Percentiles rank a stretch among this genome's conserved stretches.
phyloP scores from a whole-genome alignment of 1,140 invertebrate genomes.

The Heliconius nattereri region DNA sequence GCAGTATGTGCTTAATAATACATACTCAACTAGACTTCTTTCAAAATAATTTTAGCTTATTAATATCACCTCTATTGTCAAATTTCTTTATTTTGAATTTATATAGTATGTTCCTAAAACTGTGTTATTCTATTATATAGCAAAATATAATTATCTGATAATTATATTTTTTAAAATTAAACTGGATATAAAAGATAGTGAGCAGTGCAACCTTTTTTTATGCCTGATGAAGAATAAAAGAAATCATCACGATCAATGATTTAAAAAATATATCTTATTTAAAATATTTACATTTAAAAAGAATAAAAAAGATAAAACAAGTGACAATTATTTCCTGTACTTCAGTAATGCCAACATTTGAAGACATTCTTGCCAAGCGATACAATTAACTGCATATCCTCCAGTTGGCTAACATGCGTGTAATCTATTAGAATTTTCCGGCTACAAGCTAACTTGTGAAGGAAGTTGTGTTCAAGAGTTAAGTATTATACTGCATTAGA shows the following conservation, averaged over 20 bases:
- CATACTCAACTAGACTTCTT: no score
- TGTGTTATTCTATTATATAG: no score
- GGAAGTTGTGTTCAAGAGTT: conserved; percentile 29
- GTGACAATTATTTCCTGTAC: conserved; percentile 1
- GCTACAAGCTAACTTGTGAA: conserved; percentile 21
- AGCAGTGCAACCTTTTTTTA: not conserved
- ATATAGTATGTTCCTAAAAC: no score
- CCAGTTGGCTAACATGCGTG: conserved; percentile 32
- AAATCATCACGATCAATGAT: not conserved
- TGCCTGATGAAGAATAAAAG: not conserved
- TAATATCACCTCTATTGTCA: no score
- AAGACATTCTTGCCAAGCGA: conserved; percentile 38
- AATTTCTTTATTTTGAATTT: no score
- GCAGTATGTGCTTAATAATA: no score
- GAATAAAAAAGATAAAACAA: not conserved
- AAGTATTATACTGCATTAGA: conserved; percentile 19
- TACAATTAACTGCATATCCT: conserved; percentile 44
- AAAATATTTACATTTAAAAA: not conserved
- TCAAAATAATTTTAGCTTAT: no score
- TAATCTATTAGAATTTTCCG: conserved; percentile 37
- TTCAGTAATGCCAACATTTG: conserved; percentile 22
- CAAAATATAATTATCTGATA: no score
- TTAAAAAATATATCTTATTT: not conserved
- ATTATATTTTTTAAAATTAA: no score
- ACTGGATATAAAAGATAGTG: no score